Percentiles rank a stretch among this genome's conserved stretches.
These are phyloP conservation scores for Itoplectis maculator DNA, from an alignment of 2,888 invertebrate species.

Conservation along the genomic window DNA sequence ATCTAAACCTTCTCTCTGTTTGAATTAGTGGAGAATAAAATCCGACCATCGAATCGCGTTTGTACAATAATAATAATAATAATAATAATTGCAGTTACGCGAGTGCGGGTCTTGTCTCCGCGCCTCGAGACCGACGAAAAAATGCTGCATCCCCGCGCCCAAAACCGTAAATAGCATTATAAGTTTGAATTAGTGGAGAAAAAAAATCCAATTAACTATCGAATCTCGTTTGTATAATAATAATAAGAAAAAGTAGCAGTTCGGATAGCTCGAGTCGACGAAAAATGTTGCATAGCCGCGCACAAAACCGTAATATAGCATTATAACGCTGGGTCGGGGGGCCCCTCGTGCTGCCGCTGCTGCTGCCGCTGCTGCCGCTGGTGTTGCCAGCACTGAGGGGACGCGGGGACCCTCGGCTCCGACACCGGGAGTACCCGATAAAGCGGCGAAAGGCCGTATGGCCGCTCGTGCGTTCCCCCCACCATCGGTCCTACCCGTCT, in stretches of 20 bases:
- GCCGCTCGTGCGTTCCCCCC: conserved; percentile 69
- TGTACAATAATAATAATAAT: too few species aligned
- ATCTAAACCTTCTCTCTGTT: too few species aligned
- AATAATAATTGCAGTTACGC: too few species aligned
- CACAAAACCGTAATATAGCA: conserved; percentile 35
- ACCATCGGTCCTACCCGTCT: conserved; percentile 33
- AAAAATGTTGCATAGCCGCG: conserved; percentile 20
- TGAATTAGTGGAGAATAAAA: too few species aligned
- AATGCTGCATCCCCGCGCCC: too few species aligned
- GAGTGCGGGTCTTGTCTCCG: too few species aligned
- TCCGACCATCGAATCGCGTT: too few species aligned
- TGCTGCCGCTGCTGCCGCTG: conserved; percentile 13
- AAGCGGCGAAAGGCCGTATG: conserved; percentile 74
- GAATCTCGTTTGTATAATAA: too few species aligned
- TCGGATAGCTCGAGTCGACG: neutral
- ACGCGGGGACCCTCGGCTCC: conserved; percentile 58
- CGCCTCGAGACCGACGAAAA: too few species aligned
- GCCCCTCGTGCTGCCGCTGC: conserved; percentile 56
- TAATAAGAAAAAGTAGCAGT: neutral
- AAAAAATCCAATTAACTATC: conserved; percentile 49
- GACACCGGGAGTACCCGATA: conserved; percentile 63
- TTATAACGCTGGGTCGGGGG: conserved; percentile 35
- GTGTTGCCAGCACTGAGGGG: conserved; percentile 32
- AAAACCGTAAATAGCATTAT: too few species aligned
- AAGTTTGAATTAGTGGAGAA: too few species aligned